Evolutionary conservation across 2,113 vertebrate genomes (phyloP), one percentile per base, ranked within the genome.

Genomic region (Corvus moneduloides): DNA sequence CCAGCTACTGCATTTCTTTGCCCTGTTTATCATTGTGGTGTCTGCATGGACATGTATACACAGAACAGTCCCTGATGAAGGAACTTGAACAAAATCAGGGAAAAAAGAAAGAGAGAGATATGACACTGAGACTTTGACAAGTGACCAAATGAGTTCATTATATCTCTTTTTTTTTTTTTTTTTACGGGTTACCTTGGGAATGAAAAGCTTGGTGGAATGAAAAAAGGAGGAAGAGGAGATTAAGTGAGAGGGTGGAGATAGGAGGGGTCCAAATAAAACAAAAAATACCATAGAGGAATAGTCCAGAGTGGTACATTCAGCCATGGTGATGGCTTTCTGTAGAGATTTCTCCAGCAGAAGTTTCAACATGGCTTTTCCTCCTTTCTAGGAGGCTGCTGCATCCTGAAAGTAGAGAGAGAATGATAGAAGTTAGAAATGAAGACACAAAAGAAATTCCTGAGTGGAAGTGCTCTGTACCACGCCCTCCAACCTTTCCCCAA

Each of bases 141-240:
- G 9, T 15, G 19, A 59, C 39, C n/a, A 80, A 9, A 20, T 9
- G 27, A 91, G 13, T 28, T 71, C 30, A 83, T 16, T 17, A 16
- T 5, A 32, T 1, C 1, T 10, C 2, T 4, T 15, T 54, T 51
- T 15, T 4, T 15, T 54, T 15, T 15, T 24, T 10, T 17, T 32
- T 51, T 41, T n/a, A 8, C 51, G 35, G 5, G 3, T 44, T 76
- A 32, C 4, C 7, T 80, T 62, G 27, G 27, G 22, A 74, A 39
- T 58, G 1, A 58, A 84, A 15, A 89, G 2, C 6, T 79, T 51
- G 10, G 22, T 52, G 8, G 54, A 63, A 49, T 35, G 32, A 44
- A 6, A 22, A 61, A 69, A 49, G 6, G n/a, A 68, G 7, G 23
- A 59, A 72, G 48, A 84, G 48, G 23, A 59, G 33, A 39, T 46